phyloP scores from a whole-genome alignment of 2,797 vertebrate species.

The Scolopax rusticola region DNA sequence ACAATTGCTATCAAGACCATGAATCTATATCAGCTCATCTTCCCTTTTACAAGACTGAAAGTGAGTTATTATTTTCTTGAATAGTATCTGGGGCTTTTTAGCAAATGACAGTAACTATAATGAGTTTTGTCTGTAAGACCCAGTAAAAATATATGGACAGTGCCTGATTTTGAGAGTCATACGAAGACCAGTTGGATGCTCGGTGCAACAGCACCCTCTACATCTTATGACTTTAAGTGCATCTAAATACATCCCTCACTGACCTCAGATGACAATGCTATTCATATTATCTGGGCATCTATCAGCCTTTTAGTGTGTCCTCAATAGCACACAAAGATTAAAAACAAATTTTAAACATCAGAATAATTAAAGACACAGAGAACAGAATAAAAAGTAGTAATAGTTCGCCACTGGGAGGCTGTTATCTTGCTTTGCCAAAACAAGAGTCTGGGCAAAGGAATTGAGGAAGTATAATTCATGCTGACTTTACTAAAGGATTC shows the following conservation, averaged over 20 bases:
- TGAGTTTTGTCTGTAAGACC: background rate
- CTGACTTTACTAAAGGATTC: background rate
- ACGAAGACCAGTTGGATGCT: background rate
- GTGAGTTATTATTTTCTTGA: background rate
- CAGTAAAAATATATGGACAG: background rate
- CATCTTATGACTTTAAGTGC: background rate
- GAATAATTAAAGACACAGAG: background rate
- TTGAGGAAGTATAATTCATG: background rate
- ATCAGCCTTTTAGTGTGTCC: background rate
- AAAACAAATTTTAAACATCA: background rate
- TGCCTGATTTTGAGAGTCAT: background rate
- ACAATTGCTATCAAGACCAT: background rate
- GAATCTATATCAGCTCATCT: background rate
- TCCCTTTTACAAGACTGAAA: background rate
- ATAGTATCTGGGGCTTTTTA: background rate
- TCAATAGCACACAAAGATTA: background rate
- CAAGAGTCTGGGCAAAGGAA: background rate
- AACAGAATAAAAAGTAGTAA: background rate
- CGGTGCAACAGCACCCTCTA: conserved; percentile 76
- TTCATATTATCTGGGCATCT: background rate
- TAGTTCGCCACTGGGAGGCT: background rate
- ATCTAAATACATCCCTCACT: background rate
- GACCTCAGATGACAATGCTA: background rate
- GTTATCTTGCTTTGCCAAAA: background rate
- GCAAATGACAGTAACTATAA: background rate